phyloP scores from a whole-genome alignment of 2,888 invertebrate genomes.

The Melolontha melolontha region DNA sequence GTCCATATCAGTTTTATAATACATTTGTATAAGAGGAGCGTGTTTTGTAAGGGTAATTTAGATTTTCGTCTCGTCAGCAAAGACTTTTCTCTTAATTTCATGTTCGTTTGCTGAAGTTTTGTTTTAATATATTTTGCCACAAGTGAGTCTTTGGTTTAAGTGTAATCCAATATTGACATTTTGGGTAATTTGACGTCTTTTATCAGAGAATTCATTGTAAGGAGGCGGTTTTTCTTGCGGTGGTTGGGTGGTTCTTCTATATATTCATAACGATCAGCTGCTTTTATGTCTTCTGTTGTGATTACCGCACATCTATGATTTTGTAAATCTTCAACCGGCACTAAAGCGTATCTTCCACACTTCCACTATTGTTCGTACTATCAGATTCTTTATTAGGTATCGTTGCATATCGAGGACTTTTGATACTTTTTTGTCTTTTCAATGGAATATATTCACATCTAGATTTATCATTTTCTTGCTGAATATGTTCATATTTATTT shows the following conservation, averaged over 20 bases:
- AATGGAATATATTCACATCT: slow-evolving; percentile 71
- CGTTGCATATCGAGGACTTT: slow-evolving; percentile 67
- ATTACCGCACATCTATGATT: slow-evolving; percentile 48
- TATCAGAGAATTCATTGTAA: slow-evolving; percentile 33
- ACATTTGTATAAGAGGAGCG: no score
- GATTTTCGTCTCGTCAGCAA: no score
- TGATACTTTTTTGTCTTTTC: slow-evolving; percentile 58
- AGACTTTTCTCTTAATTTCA: no score
- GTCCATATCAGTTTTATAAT: no score
- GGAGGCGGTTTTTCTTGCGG: slow-evolving; percentile 40
- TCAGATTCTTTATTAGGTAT: slow-evolving; percentile 70
- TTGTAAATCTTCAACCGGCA: slow-evolving; percentile 57
- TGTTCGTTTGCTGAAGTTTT: no score
- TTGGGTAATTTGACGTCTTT: slow-evolving; percentile 42
- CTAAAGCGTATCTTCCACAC: slow-evolving; percentile 59
- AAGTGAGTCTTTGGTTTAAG: no score
- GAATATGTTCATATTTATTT: slow-evolving; percentile 67
- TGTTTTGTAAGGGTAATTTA: no score
- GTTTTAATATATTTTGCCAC: no score
- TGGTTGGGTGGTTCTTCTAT: slow-evolving; percentile 48
- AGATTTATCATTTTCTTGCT: slow-evolving; percentile 57
- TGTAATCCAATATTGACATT: slow-evolving; percentile 47
- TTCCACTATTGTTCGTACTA: slow-evolving; percentile 66
- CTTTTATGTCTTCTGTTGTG: slow-evolving; percentile 50
- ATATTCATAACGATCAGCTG: slow-evolving; percentile 55